Evolutionary conservation across 1,140 invertebrate species (phyloP).

Genomic region (silkworm (Bombyx mori)): DNA sequence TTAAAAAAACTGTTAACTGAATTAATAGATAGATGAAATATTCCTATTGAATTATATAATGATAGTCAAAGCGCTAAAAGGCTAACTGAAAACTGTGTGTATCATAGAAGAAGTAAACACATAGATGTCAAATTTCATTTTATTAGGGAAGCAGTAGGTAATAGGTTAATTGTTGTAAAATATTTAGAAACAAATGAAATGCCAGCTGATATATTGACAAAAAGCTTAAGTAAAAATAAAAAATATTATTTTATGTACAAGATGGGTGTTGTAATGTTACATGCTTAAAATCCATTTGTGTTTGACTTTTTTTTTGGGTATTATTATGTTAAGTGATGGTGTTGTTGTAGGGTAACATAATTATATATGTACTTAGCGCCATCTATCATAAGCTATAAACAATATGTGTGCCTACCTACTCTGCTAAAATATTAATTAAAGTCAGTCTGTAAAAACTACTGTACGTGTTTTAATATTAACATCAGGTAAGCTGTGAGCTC

Average conservation of each 20-base stretch:
- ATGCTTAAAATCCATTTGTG: slow-evolving; percentile 1
- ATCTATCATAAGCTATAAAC: too few species aligned
- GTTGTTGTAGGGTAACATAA: neutral
- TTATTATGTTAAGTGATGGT: slow-evolving; percentile 10
- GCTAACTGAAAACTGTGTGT: slow-evolving; percentile 3
- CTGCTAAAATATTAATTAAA: neutral
- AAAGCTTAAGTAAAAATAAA: slow-evolving; percentile 6
- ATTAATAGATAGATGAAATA: slow-evolving; percentile 1
- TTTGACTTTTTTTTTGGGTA: neutral
- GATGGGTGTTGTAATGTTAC: slow-evolving; percentile 3
- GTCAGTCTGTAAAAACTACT: too few species aligned
- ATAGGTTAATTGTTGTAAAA: slow-evolving; percentile 4
- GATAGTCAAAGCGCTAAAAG: slow-evolving; percentile 7
- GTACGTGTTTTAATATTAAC: too few species aligned
- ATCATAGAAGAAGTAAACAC: slow-evolving; percentile 8
- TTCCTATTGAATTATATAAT: slow-evolving; percentile 4
- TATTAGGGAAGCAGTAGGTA: slow-evolving; percentile 1
- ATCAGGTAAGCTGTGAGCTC: too few species aligned
- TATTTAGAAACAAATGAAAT: slow-evolving; percentile 6
- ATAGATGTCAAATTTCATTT: slow-evolving; percentile 9
- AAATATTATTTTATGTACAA: slow-evolving; percentile 7
- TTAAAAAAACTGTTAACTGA: slow-evolving; percentile 7
- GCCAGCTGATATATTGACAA: slow-evolving; percentile 9
- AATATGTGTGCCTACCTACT: too few species aligned
- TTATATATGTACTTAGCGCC: too few species aligned